Evolutionary conservation across 2,113 vertebrate species (phyloP), one percentile per base, ranked within the genome.

Genomic region (Grammomys surdaster): DNA sequence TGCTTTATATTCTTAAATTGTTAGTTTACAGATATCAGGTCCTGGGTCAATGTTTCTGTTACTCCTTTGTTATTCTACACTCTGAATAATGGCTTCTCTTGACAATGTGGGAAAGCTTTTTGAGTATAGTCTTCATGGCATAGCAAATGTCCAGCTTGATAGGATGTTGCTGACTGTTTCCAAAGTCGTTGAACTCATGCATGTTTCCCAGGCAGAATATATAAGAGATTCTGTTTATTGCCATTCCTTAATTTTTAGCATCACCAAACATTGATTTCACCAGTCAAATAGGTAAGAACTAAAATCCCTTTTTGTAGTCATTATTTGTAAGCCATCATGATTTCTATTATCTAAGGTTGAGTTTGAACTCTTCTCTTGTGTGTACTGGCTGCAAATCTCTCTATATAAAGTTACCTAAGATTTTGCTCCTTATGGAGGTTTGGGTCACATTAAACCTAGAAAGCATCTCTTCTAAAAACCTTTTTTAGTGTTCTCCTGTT

Each of bases 401-500:
- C 2, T 46, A 43, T 81, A 16, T 58, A 26, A 84, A 78, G 67
- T 92, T 48, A 46, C 48, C 82, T n/a, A 24, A 36, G 9, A 24
- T 82, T 86, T 91, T 80, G 40, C 51, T 85, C 17, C 90, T 76
- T 48, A 36, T 81, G 88, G 51, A 40, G 12, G 67, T 89, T 86
- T 1, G 48, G 20, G 14, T 63, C 16, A 93, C 46, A 89, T 80
- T 78, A 87, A 90, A 56, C 14, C 5, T 73, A 14, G 63, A n/a
- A 75, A 75, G 5, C 73, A 70, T 56, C 69, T 87, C 14, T 78
- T 91, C 33, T 90, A 36, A 63, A 43, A 43, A 46, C n/a, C 19
- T 86, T 87, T 65, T 84, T 8, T 19, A 33, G 20, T 60, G 67
- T 69, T 69, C 88, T 9, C 54, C 60, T 58, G 26, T 91, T 80